Evolutionary conservation across 2,888 invertebrate genomes (phyloP), one percentile per base, ranked within the genome.

Genomic region (Ectemnius continuus): DNA sequence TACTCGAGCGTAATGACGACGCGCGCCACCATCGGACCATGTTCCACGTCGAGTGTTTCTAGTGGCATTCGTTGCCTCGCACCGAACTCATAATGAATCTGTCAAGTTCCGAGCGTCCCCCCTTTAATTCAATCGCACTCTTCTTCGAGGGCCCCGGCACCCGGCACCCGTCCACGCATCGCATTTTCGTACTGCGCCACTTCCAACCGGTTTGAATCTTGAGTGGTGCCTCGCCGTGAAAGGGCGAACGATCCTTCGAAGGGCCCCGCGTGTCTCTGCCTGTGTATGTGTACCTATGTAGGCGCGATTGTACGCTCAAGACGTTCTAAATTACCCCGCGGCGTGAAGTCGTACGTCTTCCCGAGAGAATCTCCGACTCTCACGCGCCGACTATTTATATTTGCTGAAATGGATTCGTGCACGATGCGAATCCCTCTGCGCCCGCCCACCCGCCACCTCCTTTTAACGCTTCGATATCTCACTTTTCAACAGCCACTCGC

Each of bases 401-500:
- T 61, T 23, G 45, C 61, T 13, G 36, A 36, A 6, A 23, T 11
- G 61, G 61, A 45, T 46, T 61, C 18, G 20, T 2, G 20, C 16
- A 2, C 61, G 47, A 46, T 60, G 4, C n/a, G 0, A 23, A 59
- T 3, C 26, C 36, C n/a, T 13, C 14, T 16, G 0, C 11, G 46
- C 8, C 63, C 11, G 13, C 59, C 52, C 47, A 11, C 59, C 47
- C n/a, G 60, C 52, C n/a, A n/a, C n/a, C 57, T 56, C 61, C 57
- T 16, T 23, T 52, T 47, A 52, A 65, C 46, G 14, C 45, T 4
- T 46, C 61, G 48, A 75, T 75, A 71, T 71, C 57, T 67, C 59
- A 65, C 61, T 65, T 60, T 46, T 67, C 57, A 67, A 75, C 67
- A 16, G 36, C 57, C 58, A 63, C 26, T 71, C 65, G 61, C 65